Evolutionary conservation across 2,888 invertebrate species (phyloP).

Genomic region (Peribatodes rhomboidaria): DNA sequence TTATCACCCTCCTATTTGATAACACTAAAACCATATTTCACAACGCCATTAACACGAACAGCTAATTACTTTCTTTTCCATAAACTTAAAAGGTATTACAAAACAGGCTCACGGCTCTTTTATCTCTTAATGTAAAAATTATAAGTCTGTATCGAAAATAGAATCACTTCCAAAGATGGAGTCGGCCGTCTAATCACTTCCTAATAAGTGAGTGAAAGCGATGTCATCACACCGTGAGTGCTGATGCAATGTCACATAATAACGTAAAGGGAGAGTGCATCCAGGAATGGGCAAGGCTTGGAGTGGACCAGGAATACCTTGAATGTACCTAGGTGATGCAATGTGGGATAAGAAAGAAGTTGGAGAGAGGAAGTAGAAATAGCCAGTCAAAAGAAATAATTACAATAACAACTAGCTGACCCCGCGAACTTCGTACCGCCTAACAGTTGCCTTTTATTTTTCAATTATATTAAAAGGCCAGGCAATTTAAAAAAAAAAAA

Average conservation of each 20-base stretch:
- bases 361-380: neutral
- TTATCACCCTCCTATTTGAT: neutral
- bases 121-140: conserved; percentile 46
- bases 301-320: neutral
- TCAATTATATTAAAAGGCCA: no score
- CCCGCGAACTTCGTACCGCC: no score
- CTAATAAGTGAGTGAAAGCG: conserved; percentile 70
- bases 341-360: neutral
- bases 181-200: conserved; percentile 56
- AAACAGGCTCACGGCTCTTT: conserved; percentile 26
- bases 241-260: conserved; percentile 52
- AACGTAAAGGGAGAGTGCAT: conserved; percentile 27
- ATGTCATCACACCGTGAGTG: conserved; percentile 45
- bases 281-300: conserved; percentile 19
- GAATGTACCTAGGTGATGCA: neutral
- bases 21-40: conserved; percentile 31
- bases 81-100: conserved; percentile 23
- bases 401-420: no score
- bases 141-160: conserved; percentile 29
- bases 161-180: conserved; percentile 36
- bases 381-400: no score
- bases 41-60: conserved; percentile 23
- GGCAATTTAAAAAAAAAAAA: no score
- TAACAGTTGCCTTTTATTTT: no score
- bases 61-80: conserved; percentile 26